Evolutionary conservation across 2,797 vertebrate species (phyloP).

Genomic region (Denticeps clupeoides): DNA sequence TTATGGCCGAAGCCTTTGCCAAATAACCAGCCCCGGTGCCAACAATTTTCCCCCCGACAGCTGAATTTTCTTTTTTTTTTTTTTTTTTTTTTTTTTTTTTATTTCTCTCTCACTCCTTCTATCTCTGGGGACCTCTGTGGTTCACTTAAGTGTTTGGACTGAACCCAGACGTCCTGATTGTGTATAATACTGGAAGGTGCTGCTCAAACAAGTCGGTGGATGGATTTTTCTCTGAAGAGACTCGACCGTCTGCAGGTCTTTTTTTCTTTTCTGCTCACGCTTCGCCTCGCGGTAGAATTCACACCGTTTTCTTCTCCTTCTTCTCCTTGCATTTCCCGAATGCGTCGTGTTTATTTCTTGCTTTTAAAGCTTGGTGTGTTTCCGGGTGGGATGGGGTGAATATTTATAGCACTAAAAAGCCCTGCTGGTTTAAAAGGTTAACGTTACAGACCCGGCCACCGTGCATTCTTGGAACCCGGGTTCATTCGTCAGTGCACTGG

Average conservation of each 20-base stretch:
- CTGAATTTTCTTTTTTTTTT: slow-evolving; percentile 28
- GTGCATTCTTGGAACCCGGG: too few relatives aligned
- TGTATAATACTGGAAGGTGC: slow-evolving; percentile 28
- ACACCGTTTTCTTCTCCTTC: too few relatives aligned
- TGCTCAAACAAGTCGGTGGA: slow-evolving; percentile 22
- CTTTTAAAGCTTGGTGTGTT: too few relatives aligned
- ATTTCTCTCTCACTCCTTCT: slow-evolving; percentile 7
- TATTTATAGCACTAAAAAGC: slow-evolving; percentile 2
- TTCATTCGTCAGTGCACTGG: too few relatives aligned
- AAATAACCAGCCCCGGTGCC: slow-evolving; percentile 55
- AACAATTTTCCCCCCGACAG: slow-evolving; percentile 36
- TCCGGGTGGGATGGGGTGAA: neutral
- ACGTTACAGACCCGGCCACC: too few relatives aligned
- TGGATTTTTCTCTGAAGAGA: slow-evolving; percentile 10
- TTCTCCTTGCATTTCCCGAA: too few relatives aligned
- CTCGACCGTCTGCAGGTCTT: slow-evolving; percentile 8
- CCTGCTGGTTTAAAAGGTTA: slow-evolving; percentile 1
- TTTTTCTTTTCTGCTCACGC: neutral
- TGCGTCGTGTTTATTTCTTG: too few relatives aligned
- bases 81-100: slow-evolving; percentile 12
- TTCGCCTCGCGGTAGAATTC: too few relatives aligned
- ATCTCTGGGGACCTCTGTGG: slow-evolving; percentile 17
- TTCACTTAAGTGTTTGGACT: slow-evolving; percentile 26
- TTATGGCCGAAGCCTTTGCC: slow-evolving; percentile 46
- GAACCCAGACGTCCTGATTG: slow-evolving; percentile 30